These are phyloP conservation scores for Trinectes maculatus DNA, from an alignment of 2,113 vertebrate genomes.

Conservation along the genomic window DNA sequence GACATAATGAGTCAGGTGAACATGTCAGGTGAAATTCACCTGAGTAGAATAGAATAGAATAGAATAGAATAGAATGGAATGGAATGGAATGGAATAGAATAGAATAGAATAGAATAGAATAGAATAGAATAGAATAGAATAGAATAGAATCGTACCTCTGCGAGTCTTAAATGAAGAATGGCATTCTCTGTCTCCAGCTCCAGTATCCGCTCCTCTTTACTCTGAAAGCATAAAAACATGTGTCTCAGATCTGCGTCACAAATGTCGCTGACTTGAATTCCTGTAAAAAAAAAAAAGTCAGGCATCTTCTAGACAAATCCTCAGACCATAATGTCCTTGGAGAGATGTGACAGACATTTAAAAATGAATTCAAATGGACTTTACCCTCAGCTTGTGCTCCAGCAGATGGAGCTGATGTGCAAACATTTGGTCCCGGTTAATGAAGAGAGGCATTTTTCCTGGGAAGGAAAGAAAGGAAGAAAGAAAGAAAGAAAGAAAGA, in stretches of 20 bases:
- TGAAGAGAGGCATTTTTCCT: constrained; percentile 74
- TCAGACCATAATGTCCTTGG: background rate
- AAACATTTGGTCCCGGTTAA: constrained; percentile 79
- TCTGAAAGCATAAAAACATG: constrained; percentile 59
- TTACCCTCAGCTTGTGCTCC: constrained; percentile 80
- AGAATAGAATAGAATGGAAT: background rate
- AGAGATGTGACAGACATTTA: background rate
- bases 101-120: background rate
- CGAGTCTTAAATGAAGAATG: constrained; percentile 85
- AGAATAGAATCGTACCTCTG: constrained; percentile 70
- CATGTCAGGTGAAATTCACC: too few relatives aligned
- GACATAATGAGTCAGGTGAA: too few relatives aligned
- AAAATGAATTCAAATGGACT: too few relatives aligned
- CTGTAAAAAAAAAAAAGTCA: background rate
- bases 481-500: background rate
- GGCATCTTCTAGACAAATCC: too few relatives aligned
- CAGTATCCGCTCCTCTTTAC: constrained; percentile 87
- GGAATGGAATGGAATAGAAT: too few relatives aligned
- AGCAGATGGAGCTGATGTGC: constrained; percentile 79
- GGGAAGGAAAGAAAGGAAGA: too few relatives aligned
- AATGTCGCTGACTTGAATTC: background rate
- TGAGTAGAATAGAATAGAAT: too few relatives aligned
- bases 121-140: background rate
- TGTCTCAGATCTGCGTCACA: background rate
- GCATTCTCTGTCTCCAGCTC: constrained; percentile 89